Evolutionary conservation across 2,113 vertebrate species (phyloP), one percentile per base, ranked within the genome.

Genomic region (Oreochromis spilurus): DNA sequence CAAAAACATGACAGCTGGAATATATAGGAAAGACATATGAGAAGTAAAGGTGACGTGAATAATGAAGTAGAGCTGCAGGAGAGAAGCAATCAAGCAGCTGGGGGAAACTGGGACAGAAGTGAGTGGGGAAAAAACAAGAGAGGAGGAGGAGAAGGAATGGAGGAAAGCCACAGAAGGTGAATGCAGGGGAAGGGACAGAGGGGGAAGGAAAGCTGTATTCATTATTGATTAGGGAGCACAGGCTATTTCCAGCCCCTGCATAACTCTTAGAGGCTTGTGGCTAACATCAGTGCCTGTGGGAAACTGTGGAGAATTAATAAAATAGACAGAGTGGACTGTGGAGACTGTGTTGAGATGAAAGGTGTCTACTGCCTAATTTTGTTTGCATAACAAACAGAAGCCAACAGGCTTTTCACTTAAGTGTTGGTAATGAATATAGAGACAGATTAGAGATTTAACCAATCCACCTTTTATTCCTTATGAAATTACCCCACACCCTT

Each of bases 201-300:
- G 81, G 54, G 60, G 87, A 89, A 91, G 89, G 86, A 91, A 89
- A 90, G 82, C 84, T 48, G 34, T 91, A 94, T 95, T 84, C 83
- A 96, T 95, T 94, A 95, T 95, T 96, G 91, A 96, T 95, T 75
- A 88, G 88, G 89, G 85, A 89, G 90, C 79, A 34, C 31, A 2
- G 91, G 84, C 91, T 94, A 91, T 94, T 93, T 93, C 84, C 75
- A 87, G 91, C 81, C 83, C 55, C 58, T 88, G 55, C 16, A 17
- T 45, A 36, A 43, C 82, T 92, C 84, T 58, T 58, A 26, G 43
- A 67, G 75, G 67, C 26, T 26, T 43, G 38, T 54, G 88, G 87
- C 88, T 89, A 83, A 70, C 11, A 3, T 91, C 67, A 11, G 40
- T 45, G 21, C 40, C 65, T 86, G 86, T 38, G 84, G 91, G 72